Evolutionary conservation across 2,888 invertebrate species (phyloP).

Genomic region (Unio pictorum): DNA sequence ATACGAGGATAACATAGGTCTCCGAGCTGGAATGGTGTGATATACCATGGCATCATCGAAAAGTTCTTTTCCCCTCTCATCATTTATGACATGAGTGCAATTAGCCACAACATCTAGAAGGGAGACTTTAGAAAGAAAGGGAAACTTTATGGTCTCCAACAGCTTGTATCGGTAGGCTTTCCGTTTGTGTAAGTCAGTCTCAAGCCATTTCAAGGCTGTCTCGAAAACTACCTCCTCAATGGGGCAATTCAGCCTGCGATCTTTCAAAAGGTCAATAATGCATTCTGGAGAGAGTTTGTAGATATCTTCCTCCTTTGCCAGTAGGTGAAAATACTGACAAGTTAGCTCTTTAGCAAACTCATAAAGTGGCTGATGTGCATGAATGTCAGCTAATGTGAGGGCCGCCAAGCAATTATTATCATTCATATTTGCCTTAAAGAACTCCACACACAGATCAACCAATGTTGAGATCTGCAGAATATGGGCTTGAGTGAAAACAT

Average conservation of each 20-base stretch:
- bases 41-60: conserved; percentile 57
- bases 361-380: conserved; percentile 58
- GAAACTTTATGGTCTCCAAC: conserved; percentile 60
- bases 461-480: conserved; percentile 57
- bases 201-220: conserved; percentile 57
- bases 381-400: conserved; percentile 58
- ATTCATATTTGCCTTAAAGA: conserved; percentile 58
- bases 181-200: conserved; percentile 43
- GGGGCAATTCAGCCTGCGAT: conserved; percentile 51
- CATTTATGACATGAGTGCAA: conserved; percentile 42
- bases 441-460: conserved; percentile 52
- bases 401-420: conserved; percentile 62
- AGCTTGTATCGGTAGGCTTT: conserved; percentile 43
- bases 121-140: conserved; percentile 53
- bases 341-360: conserved; percentile 55
- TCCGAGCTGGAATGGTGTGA: conserved; percentile 58
- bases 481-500: conserved; percentile 61
- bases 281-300: conserved; percentile 55
- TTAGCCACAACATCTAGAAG: conserved; percentile 54
- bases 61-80: conserved; percentile 55
- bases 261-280: conserved; percentile 54
- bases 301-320: conserved; percentile 60
- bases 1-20: conserved; percentile 56
- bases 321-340: conserved; percentile 52
- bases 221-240: conserved; percentile 59